Percentiles rank a stretch among this genome's conserved stretches.
phyloP scores from a whole-genome alignment of 2,113 vertebrate species.

The Strigops habroptila region DNA sequence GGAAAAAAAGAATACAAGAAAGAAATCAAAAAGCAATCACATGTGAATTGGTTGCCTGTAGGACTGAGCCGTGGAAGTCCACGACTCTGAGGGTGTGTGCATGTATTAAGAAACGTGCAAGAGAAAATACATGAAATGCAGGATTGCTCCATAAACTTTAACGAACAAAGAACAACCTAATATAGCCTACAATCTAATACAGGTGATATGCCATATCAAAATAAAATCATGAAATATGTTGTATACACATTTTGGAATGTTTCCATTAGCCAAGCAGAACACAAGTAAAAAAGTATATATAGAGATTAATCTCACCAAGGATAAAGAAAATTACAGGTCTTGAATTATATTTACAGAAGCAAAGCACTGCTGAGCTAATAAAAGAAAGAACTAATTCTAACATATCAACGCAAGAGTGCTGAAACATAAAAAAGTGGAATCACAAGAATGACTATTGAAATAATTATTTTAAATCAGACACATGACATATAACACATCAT shows the following conservation, averaged over 20 bases:
- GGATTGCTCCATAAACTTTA: constrained; percentile 49
- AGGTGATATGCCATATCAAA: not conserved
- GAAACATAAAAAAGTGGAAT: not conserved
- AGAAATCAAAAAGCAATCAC: not conserved
- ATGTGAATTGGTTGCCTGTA: not conserved
- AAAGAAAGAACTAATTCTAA: constrained; percentile 6
- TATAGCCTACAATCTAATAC: not conserved
- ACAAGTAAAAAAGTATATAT: not conserved
- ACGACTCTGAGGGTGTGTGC: not conserved
- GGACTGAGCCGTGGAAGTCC: not conserved
- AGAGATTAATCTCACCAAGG: constrained; percentile 42
- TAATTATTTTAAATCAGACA: constrained; percentile 34
- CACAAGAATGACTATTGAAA: not conserved
- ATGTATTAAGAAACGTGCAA: not conserved
- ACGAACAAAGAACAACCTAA: constrained; percentile 2
- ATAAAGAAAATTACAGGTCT: constrained; percentile 23
- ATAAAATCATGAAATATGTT: constrained; percentile 32
- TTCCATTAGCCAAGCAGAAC: constrained; percentile 53
- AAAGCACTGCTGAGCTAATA: not conserved
- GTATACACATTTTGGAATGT: not conserved
- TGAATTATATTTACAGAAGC: constrained; percentile 5
- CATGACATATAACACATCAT: not conserved
- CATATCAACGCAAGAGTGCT: not conserved
- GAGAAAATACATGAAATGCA: constrained; percentile 34
- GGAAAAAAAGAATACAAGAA: not conserved